A percentile compares a stretch with the other conserved stretches of the same genome.
Evolutionary conservation across 2,113 vertebrate genomes (phyloP).

Genomic region (Vombatus ursinus): DNA sequence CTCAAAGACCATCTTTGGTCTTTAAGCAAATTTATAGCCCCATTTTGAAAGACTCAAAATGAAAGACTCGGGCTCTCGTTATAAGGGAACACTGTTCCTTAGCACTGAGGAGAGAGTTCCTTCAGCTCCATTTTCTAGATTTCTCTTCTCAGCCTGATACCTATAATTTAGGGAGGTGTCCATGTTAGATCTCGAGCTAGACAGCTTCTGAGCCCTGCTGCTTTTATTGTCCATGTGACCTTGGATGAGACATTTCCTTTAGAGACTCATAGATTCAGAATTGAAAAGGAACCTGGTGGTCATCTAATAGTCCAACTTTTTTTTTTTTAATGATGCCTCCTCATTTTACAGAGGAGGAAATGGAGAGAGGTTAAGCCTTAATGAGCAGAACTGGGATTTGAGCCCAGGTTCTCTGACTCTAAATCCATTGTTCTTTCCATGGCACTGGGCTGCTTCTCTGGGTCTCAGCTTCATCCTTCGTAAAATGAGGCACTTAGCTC

Average conservation of each 20-base stretch:
- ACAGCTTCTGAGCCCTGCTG: background rate
- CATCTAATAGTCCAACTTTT: background rate
- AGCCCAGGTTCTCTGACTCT: background rate
- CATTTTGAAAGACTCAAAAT: background rate
- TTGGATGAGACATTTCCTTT: background rate
- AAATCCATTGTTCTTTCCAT: background rate
- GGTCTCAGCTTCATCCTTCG: background rate
- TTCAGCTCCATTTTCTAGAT: background rate
- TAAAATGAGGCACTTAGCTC: background rate
- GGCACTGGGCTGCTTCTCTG: background rate
- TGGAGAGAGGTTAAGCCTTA: background rate
- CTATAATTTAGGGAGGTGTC: background rate
- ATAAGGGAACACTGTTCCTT: background rate
- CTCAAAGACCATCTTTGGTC: background rate
- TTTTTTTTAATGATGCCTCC: background rate
- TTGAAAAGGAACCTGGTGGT: background rate
- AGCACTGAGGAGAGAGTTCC: background rate
- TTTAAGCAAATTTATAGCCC: background rate
- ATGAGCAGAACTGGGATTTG: background rate
- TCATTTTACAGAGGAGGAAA: background rate
- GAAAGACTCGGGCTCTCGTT: background rate
- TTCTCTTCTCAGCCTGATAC: background rate
- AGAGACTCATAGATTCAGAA: background rate
- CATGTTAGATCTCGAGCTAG: background rate
- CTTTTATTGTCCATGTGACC: background rate